These are phyloP conservation scores for Calosoma granatense DNA, from an alignment of 1,140 invertebrate genomes.

Conservation along the genomic window DNA sequence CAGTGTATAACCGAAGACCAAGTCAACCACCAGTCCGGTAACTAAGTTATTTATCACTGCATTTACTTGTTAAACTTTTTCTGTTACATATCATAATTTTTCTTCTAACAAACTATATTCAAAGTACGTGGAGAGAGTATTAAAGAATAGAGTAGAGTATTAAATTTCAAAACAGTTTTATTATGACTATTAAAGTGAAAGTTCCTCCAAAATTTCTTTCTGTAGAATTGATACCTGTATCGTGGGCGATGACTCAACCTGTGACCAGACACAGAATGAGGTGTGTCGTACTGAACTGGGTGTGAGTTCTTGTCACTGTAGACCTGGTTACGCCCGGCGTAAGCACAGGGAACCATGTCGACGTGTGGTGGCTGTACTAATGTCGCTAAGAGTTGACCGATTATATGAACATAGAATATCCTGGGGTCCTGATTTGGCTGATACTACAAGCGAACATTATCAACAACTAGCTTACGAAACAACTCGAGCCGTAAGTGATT, in stretches of 20 bases:
- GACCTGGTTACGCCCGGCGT: conserved; percentile 69
- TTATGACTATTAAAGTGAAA: too few species aligned
- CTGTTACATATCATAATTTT: too few species aligned
- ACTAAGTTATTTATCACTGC: neutral
- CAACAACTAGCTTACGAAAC: conserved; percentile 75
- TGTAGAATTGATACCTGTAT: conserved; percentile 85
- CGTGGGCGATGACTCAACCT: conserved; percentile 86
- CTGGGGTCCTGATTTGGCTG: conserved; percentile 62
- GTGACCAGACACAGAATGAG: conserved; percentile 77
- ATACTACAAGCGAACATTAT: conserved; percentile 69
- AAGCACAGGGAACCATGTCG: conserved; percentile 70
- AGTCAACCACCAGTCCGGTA: conserved; percentile 49
- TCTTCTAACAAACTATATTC: too few species aligned
- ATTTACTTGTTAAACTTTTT: too few species aligned
- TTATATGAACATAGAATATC: conserved; percentile 66
- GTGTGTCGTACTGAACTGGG: conserved; percentile 78
- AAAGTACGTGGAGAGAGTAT: too few species aligned
- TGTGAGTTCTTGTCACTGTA: conserved; percentile 84
- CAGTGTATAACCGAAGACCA: conserved; percentile 44
- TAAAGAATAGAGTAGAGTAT: neutral
- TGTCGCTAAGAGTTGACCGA: conserved; percentile 72
- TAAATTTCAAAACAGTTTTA: too few species aligned
- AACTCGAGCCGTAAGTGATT: conserved; percentile 67
- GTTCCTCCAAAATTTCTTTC: conserved; percentile 16
- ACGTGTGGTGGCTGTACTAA: conserved; percentile 64